A percentile compares a stretch with the other conserved stretches of the same genome.
These are phyloP conservation scores for Zingel zingel DNA, from an alignment of 2,113 vertebrate species.

Conservation along the genomic window DNA sequence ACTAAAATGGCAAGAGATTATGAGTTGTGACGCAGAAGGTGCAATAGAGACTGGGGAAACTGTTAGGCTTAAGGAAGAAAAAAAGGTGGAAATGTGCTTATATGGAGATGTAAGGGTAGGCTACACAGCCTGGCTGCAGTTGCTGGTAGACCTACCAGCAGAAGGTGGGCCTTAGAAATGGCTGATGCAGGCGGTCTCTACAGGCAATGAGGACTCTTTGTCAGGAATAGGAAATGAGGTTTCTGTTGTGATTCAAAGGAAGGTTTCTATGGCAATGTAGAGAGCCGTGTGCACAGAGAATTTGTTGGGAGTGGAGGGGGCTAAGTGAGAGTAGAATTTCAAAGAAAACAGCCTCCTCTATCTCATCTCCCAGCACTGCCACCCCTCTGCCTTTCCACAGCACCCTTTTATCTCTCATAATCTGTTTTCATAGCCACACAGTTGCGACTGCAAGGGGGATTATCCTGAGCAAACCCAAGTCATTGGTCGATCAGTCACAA, in stretches of 20 bases:
- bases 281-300: slow-evolving; percentile 81
- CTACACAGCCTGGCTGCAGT: slow-evolving; percentile 4
- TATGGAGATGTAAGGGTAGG: slow-evolving; percentile 53
- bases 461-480: slow-evolving; percentile 51
- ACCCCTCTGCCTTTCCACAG: slow-evolving; percentile 61
- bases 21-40: slow-evolving; percentile 6
- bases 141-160: slow-evolving; percentile 54
- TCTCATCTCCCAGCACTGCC: slow-evolving; percentile 59
- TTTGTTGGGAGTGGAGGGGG: slow-evolving; percentile 71
- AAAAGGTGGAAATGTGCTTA: slow-evolving; percentile 69
- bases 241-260: slow-evolving; percentile 83
- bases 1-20: neutral
- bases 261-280: slow-evolving; percentile 83
- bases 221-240: slow-evolving; percentile 84
- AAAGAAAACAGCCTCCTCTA: slow-evolving; percentile 79
- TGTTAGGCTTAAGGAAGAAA: slow-evolving; percentile 32
- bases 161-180: slow-evolving; percentile 66
- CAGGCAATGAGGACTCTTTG: slow-evolving; percentile 80
- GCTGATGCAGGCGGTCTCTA: slow-evolving; percentile 72
- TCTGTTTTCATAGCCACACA: slow-evolving; percentile 75
- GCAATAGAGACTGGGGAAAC: neutral
- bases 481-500: slow-evolving; percentile 46
- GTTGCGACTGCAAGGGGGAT: slow-evolving; percentile 57
- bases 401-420: slow-evolving; percentile 72
- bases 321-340: slow-evolving; percentile 83